Evolutionary conservation across 2,113 vertebrate species (phyloP).

Genomic region (Delphinapterus leucas): DNA sequence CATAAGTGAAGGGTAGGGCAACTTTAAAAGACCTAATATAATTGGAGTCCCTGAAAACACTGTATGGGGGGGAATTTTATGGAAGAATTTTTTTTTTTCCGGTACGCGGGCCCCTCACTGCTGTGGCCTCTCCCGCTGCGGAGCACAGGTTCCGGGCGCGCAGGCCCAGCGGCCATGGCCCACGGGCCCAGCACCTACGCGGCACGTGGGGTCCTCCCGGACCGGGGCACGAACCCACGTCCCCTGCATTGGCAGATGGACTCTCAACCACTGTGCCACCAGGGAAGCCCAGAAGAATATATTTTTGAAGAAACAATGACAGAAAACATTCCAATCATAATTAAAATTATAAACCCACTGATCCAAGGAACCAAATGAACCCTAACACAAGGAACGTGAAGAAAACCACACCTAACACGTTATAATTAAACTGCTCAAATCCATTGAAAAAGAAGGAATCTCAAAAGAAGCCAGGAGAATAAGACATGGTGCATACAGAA

Average conservation of each 20-base stretch:
- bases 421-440: neutral
- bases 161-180: no score
- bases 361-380: neutral
- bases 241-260: no score
- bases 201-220: no score
- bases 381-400: neutral
- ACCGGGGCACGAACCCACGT: no score
- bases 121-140: no score
- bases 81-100: no score
- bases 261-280: no score
- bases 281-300: no score
- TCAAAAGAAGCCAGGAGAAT: neutral
- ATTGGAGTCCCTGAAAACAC: neutral
- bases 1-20: neutral
- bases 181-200: fast-evolving
- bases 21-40: neutral
- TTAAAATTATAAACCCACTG: neutral
- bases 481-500: neutral
- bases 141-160: no score
- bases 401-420: neutral
- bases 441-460: neutral
- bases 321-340: neutral
- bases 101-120: no score
- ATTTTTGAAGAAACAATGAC: neutral
- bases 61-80: neutral